These are phyloP conservation scores for Clinocottus analis DNA, from an alignment of 2,113 vertebrate species.

Conservation along the genomic window DNA sequence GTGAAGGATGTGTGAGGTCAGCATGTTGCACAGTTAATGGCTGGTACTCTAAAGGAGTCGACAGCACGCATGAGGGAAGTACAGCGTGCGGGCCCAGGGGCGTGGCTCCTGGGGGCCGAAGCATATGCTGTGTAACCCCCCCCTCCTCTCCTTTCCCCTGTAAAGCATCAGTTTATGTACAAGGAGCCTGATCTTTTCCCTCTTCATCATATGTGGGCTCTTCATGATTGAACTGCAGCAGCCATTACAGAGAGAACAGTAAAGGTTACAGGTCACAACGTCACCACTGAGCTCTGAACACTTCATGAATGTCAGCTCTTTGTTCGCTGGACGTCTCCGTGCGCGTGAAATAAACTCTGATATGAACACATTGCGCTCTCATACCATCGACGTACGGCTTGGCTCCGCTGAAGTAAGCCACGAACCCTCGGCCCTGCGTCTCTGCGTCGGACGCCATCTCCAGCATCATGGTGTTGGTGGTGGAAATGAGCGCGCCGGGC, in stretches of 20 bases:
- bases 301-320: too few species aligned
- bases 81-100: not conserved
- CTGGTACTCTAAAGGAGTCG: not conserved
- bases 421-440: conserved; percentile 86
- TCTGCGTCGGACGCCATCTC: conserved; percentile 87
- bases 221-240: not conserved
- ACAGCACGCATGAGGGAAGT: not conserved
- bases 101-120: too few species aligned
- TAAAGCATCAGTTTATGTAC: not conserved
- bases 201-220: not conserved
- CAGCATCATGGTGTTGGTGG: conserved; percentile 89
- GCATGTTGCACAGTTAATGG: not conserved
- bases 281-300: too few species aligned
- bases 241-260: not conserved
- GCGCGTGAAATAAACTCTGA: not conserved
- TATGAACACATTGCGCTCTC: conserved; percentile 32
- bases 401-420: conserved; percentile 86
- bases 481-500: conserved; percentile 87
- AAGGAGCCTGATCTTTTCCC: not conserved
- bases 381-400: conserved; percentile 84
- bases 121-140: too few species aligned
- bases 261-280: not conserved
- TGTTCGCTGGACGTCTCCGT: not conserved
- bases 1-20: too few species aligned
- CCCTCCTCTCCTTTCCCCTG: too few species aligned